Percentiles rank a stretch among this genome's conserved stretches.
phyloP scores from a whole-genome alignment of 1,140 invertebrate genomes.

The Nymphalis io region DNA sequence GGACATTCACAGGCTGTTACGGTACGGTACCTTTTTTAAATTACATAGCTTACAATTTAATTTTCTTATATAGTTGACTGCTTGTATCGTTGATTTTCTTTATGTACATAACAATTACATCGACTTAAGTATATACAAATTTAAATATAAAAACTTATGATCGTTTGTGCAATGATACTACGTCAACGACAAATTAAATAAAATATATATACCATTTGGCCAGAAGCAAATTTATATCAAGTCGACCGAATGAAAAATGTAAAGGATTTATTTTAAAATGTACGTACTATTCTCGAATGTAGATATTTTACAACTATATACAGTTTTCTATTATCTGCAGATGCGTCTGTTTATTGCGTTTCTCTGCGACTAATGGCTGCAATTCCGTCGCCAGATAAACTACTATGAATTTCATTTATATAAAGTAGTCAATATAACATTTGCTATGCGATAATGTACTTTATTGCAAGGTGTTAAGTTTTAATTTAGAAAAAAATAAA shows the following conservation, averaged over 20 bases:
- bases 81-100: too few relatives aligned
- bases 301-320: constrained; percentile 14
- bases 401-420: constrained; percentile 16
- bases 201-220: too few relatives aligned
- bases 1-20: too few relatives aligned
- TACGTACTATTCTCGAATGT: background rate
- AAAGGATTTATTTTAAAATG: background rate
- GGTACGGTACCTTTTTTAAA: too few relatives aligned
- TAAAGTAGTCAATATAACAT: background rate
- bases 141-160: too few relatives aligned
- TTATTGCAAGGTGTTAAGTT: background rate
- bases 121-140: too few relatives aligned
- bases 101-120: too few relatives aligned
- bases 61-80: too few relatives aligned
- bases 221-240: background rate
- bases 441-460: background rate
- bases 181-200: too few relatives aligned
- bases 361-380: constrained; percentile 34
- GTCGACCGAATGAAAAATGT: constrained; percentile 2
- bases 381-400: constrained; percentile 17
- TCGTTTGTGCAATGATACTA: too few relatives aligned
- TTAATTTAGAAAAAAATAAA: background rate
- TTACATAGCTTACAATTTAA: too few relatives aligned
- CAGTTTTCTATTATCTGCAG: constrained; percentile 33
- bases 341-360: constrained; percentile 37